phyloP scores from a whole-genome alignment of 1,140 invertebrate genomes.

The Halictus rubicundus region DNA sequence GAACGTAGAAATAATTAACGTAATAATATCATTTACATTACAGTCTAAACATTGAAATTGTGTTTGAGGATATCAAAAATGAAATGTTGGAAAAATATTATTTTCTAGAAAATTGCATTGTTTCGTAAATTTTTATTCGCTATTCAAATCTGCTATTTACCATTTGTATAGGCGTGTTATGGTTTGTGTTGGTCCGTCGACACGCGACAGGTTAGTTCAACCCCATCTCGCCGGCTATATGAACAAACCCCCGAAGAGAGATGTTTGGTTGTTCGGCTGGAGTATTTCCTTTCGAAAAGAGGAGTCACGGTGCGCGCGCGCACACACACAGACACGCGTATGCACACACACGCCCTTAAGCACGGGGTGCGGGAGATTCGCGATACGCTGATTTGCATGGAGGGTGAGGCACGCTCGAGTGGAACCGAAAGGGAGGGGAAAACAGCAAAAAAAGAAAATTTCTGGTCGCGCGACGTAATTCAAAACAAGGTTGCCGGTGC shows the following conservation, averaged over 20 bases:
- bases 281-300: conserved; percentile 18
- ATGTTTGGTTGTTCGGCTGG: background rate
- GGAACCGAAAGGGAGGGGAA: conserved; percentile 1
- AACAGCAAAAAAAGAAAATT: background rate
- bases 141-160: no score
- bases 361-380: conserved; percentile 52
- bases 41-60: no score
- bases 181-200: background rate
- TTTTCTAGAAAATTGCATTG: no score
- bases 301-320: background rate
- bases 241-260: conserved; percentile 13
- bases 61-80: no score
- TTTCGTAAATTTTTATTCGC: no score
- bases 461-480: conserved; percentile 29
- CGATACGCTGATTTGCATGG: conserved; percentile 70
- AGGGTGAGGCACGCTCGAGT: conserved; percentile 54
- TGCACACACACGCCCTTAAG: conserved; percentile 15
- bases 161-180: no score
- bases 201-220: conserved; percentile 27
- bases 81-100: no score
- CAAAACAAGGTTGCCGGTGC: conserved; percentile 57
- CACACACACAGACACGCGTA: no score
- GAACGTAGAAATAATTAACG: no score
- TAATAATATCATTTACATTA: no score
- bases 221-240: background rate